phyloP scores from a whole-genome alignment of 2,888 invertebrate species.

The Diploptera punctata region DNA sequence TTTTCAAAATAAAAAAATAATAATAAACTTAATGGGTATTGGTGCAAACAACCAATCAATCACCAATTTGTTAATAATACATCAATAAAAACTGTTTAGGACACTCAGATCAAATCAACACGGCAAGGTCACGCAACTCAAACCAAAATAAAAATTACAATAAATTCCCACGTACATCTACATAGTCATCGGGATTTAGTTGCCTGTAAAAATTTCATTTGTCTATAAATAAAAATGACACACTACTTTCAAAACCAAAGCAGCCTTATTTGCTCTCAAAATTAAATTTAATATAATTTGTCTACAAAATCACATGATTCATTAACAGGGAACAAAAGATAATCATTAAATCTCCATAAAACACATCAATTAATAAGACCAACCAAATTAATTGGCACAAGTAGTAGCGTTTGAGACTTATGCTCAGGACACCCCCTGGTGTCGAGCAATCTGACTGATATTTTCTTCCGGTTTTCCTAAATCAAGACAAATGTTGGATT shows the following conservation, averaged over 20 bases:
- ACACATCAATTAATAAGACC: too few species aligned
- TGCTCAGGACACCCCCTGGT: too few species aligned
- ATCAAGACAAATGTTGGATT: too few species aligned
- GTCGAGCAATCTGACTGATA: too few species aligned
- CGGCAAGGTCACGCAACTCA: conserved; percentile 13
- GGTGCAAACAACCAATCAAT: conserved; percentile 32
- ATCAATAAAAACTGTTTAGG: not conserved
- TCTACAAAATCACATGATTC: too few species aligned
- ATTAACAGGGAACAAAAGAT: too few species aligned
- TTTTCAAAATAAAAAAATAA: too few species aligned
- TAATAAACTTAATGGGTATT: conserved; percentile 31
- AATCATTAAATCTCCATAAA: too few species aligned
- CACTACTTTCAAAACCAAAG: conserved; percentile 22
- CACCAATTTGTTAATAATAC: conserved; percentile 25
- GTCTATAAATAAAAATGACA: not conserved
- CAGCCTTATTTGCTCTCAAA: conserved; percentile 15
- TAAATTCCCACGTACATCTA: conserved; percentile 13
- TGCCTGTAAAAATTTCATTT: conserved; percentile 2
- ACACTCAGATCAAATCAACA: conserved; percentile 17
- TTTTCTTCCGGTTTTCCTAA: too few species aligned
- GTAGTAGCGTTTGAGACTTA: too few species aligned
- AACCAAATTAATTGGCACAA: too few species aligned
- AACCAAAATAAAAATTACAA: conserved; percentile 5
- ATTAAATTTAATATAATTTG: too few species aligned
- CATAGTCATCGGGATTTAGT: conserved; percentile 20